Evolutionary conservation across 2,113 vertebrate species (phyloP).

Genomic region (Varanus salvator): DNA sequence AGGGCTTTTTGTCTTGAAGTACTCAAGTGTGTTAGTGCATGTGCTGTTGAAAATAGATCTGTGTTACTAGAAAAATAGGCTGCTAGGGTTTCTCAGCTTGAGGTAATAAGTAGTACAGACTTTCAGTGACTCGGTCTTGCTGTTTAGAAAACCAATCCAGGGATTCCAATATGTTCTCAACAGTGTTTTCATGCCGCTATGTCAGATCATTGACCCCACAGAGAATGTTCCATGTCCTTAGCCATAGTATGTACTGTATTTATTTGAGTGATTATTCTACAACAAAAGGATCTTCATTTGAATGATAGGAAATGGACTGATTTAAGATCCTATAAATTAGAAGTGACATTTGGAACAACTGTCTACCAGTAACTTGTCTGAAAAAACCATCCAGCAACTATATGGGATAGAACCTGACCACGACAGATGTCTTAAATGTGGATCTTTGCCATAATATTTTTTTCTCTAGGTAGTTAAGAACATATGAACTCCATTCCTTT

Average conservation of each 20-base stretch:
- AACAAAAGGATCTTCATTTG: not conserved
- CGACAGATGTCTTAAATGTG: not conserved
- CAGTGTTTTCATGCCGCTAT: conserved; percentile 14
- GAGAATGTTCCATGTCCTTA: not conserved
- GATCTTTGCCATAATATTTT: not conserved
- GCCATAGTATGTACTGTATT: not conserved
- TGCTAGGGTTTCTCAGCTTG: conserved; percentile 30
- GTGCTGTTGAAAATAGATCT: conserved; percentile 6
- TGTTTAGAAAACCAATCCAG: conserved; percentile 7
- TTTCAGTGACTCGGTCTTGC: not conserved
- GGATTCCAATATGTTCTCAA: conserved; percentile 20
- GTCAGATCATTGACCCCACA: conserved; percentile 13
- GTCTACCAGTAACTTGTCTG: not conserved
- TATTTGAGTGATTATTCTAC: not conserved
- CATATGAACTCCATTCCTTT: too few species aligned
- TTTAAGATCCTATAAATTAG: not conserved
- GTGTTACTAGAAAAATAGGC: conserved; percentile 5
- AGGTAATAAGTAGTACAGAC: conserved; percentile 20
- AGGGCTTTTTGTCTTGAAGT: not conserved
- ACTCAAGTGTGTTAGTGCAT: not conserved
- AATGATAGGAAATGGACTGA: not conserved
- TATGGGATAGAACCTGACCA: not conserved
- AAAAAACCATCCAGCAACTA: not conserved
- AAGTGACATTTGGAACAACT: not conserved
- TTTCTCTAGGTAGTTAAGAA: too few species aligned